Base-by-base conservation (phyloP, 2,888 invertebrate species). In the Agriopis marginaria region DNA sequence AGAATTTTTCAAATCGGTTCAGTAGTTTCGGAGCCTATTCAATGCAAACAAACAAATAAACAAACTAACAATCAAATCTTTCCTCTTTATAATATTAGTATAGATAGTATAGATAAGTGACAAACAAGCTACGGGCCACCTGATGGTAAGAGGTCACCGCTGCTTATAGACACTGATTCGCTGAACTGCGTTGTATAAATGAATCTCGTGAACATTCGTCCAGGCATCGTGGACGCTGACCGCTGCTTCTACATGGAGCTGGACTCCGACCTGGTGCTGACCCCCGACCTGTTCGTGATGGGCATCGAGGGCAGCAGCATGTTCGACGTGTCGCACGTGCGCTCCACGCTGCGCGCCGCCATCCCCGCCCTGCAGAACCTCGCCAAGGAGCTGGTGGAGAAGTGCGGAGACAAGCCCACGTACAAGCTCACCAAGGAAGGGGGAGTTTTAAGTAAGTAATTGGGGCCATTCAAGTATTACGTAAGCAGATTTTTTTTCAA, bases 221-320 rank as follows among this genome's bases (percentile, higher is more conserved):
- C 96, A 87, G 97, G 96, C 32, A 98, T 98, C 73, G 96, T 98
- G 70, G 98, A 98, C 89, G 90, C 95, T 14, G 96, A 96, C 69
- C 96, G 97, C 42, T 99, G 99, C 93, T 99, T 98, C 92, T 96
- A 98, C 17, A 98, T 98, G 97, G 97, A 97, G 0, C 92, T 99
- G 84, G 97, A 99, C 91, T 96, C 97, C 44, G 95, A 95, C 45
- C 92, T 96, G 67, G 97, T 98, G 73, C 91, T 97, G 82, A 96
- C 97, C 51, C 99, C 99, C 5, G 81, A 78, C 49, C 70, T 81
- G 77, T 82, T 92, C 71, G 77, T 87, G 77, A 49, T 82, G 60
- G 96, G 95, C 77, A 97, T 97, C 80, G 95, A 97, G 86, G 95
- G 95, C 77, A 98, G 98, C 93, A 95, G 97, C 14, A 96, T 96